These are phyloP conservation scores for Drosophila nebulosa DNA, from an alignment of 1,140 invertebrate species.

Conservation along the genomic window DNA sequence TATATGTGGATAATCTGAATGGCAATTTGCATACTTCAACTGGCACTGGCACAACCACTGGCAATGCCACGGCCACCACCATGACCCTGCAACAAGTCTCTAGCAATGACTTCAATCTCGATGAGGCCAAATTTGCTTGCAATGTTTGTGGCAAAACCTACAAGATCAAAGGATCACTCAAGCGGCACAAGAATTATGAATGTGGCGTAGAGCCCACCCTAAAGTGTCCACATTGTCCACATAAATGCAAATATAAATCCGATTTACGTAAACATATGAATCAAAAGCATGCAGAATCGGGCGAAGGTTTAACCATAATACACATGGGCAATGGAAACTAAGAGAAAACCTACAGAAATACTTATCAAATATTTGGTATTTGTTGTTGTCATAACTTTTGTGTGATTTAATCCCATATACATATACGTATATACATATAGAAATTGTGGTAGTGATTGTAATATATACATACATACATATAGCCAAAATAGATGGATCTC, in stretches of 20 bases:
- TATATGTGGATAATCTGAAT: slow-evolving; percentile 49
- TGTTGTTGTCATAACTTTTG: slow-evolving; percentile 58
- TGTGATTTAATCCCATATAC: slow-evolving; percentile 20
- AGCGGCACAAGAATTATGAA: slow-evolving; percentile 84
- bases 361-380: slow-evolving; percentile 34
- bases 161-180: slow-evolving; percentile 82
- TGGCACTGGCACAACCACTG: slow-evolving; percentile 19
- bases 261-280: slow-evolving; percentile 79
- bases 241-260: slow-evolving; percentile 80
- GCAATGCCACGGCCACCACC: slow-evolving; percentile 25
- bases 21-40: slow-evolving; percentile 14
- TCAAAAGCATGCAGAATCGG: slow-evolving; percentile 67
- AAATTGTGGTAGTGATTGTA: slow-evolving; percentile 15
- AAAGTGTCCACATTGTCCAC: slow-evolving; percentile 74
- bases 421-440: slow-evolving; percentile 3
- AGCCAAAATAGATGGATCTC: slow-evolving; percentile 67
- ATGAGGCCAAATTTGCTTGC: slow-evolving; percentile 81
- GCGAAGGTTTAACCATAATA: slow-evolving; percentile 30
- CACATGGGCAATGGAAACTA: slow-evolving; percentile 7
- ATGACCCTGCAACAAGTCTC: slow-evolving; percentile 46
- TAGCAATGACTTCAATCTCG: slow-evolving; percentile 35
- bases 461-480: slow-evolving; percentile 26
- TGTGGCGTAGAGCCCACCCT: slow-evolving; percentile 83
- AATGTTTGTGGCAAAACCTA: slow-evolving; percentile 83
- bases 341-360: not conserved